Evolutionary conservation across 2,113 vertebrate genomes (phyloP).

Genomic region (Gracilinanus agilis): DNA sequence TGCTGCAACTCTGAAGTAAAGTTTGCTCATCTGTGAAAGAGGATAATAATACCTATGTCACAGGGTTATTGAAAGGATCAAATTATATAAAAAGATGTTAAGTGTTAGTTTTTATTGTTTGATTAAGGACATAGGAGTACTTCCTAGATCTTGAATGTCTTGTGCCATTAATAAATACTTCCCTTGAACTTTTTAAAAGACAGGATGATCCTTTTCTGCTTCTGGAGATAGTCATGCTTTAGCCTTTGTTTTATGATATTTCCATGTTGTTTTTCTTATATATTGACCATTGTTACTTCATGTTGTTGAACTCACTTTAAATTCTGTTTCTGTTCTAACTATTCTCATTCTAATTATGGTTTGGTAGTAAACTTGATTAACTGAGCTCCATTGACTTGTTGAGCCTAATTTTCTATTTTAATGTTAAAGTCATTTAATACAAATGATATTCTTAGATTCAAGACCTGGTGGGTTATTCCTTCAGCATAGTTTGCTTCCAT

Average conservation of each 20-base stretch:
- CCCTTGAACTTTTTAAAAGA: not conserved
- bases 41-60: not conserved
- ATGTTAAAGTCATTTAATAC: slow-evolving; percentile 40
- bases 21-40: not conserved
- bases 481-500: not conserved
- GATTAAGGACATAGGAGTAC: not conserved
- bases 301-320: slow-evolving; percentile 15
- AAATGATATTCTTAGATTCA: slow-evolving; percentile 10
- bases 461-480: slow-evolving; percentile 10
- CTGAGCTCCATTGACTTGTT: not conserved
- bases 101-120: not conserved
- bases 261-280: not conserved
- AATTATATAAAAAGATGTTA: not conserved
- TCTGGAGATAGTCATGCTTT: not conserved
- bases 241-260: not conserved
- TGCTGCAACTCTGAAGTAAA: not conserved
- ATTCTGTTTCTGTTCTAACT: slow-evolving; percentile 13
- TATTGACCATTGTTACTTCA: not conserved
- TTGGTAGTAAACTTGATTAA: slow-evolving; percentile 24
- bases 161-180: not conserved
- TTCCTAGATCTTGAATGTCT: not conserved
- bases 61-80: not conserved
- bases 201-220: not conserved
- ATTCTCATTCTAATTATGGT: not conserved
- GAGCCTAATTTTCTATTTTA: slow-evolving; percentile 41